A percentile compares a stretch with the other conserved stretches of the same genome.
phyloP scores from a whole-genome alignment of 2,113 vertebrate genomes.

The Candoia aspera region DNA sequence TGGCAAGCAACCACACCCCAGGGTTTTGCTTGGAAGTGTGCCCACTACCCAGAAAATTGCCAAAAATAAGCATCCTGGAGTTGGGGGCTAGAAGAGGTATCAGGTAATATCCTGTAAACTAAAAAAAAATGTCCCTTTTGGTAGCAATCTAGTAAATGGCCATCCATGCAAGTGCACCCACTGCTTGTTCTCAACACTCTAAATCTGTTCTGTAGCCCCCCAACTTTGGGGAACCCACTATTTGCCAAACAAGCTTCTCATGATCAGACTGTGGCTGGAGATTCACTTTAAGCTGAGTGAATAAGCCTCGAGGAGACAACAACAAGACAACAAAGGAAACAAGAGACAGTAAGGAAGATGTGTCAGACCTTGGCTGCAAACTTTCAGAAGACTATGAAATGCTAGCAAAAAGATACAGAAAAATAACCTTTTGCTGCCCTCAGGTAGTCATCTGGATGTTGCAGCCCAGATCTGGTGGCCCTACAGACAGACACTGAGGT shows the following conservation, averaged over 20 bases:
- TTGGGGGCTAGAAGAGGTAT: too few species aligned
- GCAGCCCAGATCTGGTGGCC: not conserved
- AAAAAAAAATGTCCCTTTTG: not conserved
- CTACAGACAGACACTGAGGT: not conserved
- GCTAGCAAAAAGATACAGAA: not conserved
- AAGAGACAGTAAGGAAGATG: not conserved
- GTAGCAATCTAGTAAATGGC: not conserved
- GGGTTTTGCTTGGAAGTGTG: not conserved
- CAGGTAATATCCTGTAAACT: not conserved
- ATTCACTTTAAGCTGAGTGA: not conserved
- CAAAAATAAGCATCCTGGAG: not conserved
- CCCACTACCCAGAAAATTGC: not conserved
- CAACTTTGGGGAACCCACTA: not conserved
- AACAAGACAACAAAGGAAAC: not conserved
- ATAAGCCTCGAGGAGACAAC: not conserved
- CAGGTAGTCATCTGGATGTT: not conserved
- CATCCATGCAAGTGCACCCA: not conserved
- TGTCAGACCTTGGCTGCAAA: not conserved
- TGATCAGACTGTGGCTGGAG: not conserved
- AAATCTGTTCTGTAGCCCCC: not conserved
- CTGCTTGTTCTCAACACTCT: not conserved
- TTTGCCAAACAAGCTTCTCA: not conserved
- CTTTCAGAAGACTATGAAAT: not conserved
- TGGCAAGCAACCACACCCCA: not conserved
- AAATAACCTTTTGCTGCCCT: not conserved